Percentiles rank a stretch among this genome's conserved stretches.
Evolutionary conservation across 2,797 vertebrate genomes (phyloP).

Genomic region (Lepus oiostolus): DNA sequence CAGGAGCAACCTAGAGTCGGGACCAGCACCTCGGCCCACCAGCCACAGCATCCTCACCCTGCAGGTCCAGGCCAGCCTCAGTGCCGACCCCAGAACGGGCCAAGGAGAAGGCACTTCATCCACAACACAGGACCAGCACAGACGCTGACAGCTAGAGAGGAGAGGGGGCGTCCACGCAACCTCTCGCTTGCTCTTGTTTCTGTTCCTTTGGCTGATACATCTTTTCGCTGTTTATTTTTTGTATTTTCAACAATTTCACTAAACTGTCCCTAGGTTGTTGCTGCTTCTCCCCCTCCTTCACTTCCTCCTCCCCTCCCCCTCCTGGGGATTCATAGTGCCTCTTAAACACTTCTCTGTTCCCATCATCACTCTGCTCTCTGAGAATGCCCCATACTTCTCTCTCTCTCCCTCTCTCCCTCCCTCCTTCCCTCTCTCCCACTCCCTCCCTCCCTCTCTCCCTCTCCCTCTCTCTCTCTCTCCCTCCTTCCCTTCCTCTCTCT

Average conservation of each 20-base stretch:
- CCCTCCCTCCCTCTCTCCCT: too few species aligned
- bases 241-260: neutral
- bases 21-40: neutral
- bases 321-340: neutral
- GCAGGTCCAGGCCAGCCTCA: accelerated
- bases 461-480: neutral
- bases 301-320: too few species aligned
- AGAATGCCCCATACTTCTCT: too few species aligned
- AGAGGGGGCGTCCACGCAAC: accelerated
- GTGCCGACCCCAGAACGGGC: neutral
- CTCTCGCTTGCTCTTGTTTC: accelerated
- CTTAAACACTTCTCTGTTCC: neutral
- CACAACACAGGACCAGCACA: accelerated
- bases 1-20: neutral
- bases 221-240: neutral
- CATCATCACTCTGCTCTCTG: neutral
- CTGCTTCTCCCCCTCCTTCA: neutral
- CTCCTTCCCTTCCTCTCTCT: too few species aligned
- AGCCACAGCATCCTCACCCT: neutral
- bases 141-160: accelerated
- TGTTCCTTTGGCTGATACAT: neutral
- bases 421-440: neutral
- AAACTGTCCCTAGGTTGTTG: neutral
- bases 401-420: too few species aligned
- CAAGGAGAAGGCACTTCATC: accelerated